phyloP scores from a whole-genome alignment of 30 jellyfish, hydroid and myxozoan species.

The Aurelia sp. region DNA sequence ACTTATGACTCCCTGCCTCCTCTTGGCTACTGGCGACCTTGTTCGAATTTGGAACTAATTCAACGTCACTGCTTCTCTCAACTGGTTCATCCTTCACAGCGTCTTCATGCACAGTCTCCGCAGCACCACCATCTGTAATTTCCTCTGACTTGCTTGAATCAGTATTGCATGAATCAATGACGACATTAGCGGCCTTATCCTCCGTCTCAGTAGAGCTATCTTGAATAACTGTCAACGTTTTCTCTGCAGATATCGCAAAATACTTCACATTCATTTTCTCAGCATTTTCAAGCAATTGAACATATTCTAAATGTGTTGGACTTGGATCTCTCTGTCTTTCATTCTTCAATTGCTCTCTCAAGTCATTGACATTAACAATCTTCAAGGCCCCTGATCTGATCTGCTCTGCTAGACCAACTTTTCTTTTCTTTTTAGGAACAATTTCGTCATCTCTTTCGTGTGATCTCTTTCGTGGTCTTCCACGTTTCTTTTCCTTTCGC shows the following conservation, averaged over 20 bases:
- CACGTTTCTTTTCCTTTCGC: conserved; percentile 39
- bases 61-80: too few species aligned
- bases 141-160: too few species aligned
- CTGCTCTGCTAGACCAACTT: conserved; percentile 40
- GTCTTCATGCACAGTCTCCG: too few species aligned
- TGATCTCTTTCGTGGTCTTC: conserved; percentile 47
- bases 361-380: conserved; percentile 44
- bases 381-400: conserved; percentile 46
- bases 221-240: background rate
- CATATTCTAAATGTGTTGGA: conserved; percentile 48
- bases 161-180: too few species aligned
- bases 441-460: conserved; percentile 1
- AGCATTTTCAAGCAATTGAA: conserved; percentile 54
- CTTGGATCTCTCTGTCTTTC: conserved; percentile 45
- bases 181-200: too few species aligned
- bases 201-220: background rate
- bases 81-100: too few species aligned
- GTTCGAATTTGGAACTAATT: too few species aligned
- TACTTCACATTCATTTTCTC: conserved; percentile 66
- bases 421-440: conserved; percentile 24
- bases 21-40: too few species aligned
- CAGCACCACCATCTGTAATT: too few species aligned
- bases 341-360: conserved; percentile 38
- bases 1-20: too few species aligned
- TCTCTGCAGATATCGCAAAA: conserved; percentile 43